These are phyloP conservation scores for Nymphalis c-album DNA, from an alignment of 2,888 invertebrate genomes.

Conservation along the genomic window DNA sequence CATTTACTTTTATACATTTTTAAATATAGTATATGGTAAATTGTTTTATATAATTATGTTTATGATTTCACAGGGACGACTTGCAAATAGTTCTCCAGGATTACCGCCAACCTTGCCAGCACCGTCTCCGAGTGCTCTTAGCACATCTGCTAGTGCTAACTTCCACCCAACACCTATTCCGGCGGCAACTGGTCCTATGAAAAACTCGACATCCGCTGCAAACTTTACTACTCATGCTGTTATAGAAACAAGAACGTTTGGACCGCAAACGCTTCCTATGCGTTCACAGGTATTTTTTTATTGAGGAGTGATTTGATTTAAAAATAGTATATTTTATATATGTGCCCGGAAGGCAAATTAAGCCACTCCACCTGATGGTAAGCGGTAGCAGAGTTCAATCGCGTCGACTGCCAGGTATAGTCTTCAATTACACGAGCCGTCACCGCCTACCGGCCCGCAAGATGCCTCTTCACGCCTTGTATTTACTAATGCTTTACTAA, in stretches of 20 bases:
- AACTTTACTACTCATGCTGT: conserved; percentile 80
- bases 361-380: no score
- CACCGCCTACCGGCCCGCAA: no score
- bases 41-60: no score
- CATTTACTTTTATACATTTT: no score
- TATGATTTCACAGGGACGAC: conserved; percentile 58
- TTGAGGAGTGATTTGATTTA: background rate
- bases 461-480: background rate
- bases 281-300: conserved; percentile 66
- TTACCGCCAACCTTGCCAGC: conserved; percentile 88
- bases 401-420: no score
- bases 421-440: no score
- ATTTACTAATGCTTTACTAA: background rate
- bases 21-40: no score
- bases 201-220: conserved; percentile 82
- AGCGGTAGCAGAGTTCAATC: no score
- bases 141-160: conserved; percentile 84
- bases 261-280: conserved; percentile 76
- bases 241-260: conserved; percentile 74
- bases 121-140: conserved; percentile 84
- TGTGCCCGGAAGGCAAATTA: background rate
- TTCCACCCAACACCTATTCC: conserved; percentile 73
- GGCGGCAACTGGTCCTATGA: conserved; percentile 66
- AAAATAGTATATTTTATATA: background rate
- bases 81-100: conserved; percentile 80